Evolutionary conservation across 2,888 invertebrate species (phyloP), one percentile per base, ranked within the genome.

Genomic region (Sipunculus nudus): DNA sequence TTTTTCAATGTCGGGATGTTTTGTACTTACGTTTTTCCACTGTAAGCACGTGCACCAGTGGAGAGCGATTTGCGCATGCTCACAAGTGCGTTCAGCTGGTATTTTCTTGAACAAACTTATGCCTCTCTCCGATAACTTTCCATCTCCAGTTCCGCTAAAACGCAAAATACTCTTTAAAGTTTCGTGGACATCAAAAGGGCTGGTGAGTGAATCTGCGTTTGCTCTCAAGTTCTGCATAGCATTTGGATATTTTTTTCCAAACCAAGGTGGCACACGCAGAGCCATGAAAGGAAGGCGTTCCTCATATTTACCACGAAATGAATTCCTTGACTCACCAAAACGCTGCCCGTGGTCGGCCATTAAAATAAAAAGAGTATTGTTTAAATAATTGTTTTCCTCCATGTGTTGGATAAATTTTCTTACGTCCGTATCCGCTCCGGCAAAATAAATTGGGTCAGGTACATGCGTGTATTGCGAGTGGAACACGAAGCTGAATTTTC

Each of bases 41-140:
- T 88, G 88, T 1, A 96, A 86, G 78, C 97, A 97, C 0, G 94
- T 90, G 80, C 97, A 97, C 96, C 96, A 97, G 80, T 97, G 96
- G 0, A 95, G 90, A 78, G 94, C 94, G 60, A 97, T 92, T 55
- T 90, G 92, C 0, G 96, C 96, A 80, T 93, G 90, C 3, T 89
- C 88, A 80, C 96, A 96, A 5, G 92, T 91, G 25, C 96, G 86
- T 68, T 90, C 88, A 10, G 84, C 76, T 0, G 94, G 91, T 23
- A 83, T 76, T 53, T 72, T 67, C 38, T 63, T 59, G 61, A 84
- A 78, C 32, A 82, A 66, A 54, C 81, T 82, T 43, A 80, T 75
- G 5, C 78, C 79, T 48, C 81, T 68, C 4, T 67, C 58, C 0
- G 56, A 47, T n/a, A 68, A 56, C 26, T 73, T 61, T 59, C 48